phyloP scores from a whole-genome alignment of 92 coral and sea anemone species.

The Epizoanthus ramosus region DNA sequence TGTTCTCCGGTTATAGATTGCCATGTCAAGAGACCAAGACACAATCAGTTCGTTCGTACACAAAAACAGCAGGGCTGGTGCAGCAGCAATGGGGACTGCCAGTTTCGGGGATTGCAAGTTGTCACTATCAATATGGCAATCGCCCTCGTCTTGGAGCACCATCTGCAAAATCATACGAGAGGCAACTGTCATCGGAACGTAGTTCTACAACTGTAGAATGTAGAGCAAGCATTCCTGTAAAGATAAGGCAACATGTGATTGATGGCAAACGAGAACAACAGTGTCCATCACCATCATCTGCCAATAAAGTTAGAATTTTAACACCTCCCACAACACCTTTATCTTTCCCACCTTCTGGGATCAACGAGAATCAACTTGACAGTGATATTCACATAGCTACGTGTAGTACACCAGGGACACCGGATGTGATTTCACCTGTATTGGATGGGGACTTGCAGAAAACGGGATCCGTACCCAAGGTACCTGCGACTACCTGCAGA shows the following conservation, averaged over 20 bases:
- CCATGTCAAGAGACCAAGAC: neutral
- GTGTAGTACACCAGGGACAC: too few species aligned
- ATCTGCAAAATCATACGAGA: too few species aligned
- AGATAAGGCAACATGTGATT: neutral
- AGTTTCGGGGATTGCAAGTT: neutral
- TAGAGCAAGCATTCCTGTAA: neutral
- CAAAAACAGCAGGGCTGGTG: neutral
- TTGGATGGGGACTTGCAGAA: too few species aligned
- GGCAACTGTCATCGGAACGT: too few species aligned
- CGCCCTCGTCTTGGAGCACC: neutral
- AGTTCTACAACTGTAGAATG: neutral
- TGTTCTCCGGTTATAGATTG: neutral
- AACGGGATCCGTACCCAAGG: too few species aligned
- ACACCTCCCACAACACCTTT: constrained; percentile 3
- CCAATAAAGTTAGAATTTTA: neutral
- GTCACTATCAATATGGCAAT: neutral
- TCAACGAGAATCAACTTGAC: neutral
- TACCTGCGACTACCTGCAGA: too few species aligned
- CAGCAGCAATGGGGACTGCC: neutral
- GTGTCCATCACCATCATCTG: neutral
- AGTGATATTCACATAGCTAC: neutral
- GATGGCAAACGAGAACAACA: neutral
- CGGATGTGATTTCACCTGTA: too few species aligned
- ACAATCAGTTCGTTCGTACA: neutral
- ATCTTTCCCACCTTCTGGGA: neutral